Evolutionary conservation across 2,797 vertebrate genomes (phyloP).

Genomic region (Hyperoplus lanceolatus): DNA sequence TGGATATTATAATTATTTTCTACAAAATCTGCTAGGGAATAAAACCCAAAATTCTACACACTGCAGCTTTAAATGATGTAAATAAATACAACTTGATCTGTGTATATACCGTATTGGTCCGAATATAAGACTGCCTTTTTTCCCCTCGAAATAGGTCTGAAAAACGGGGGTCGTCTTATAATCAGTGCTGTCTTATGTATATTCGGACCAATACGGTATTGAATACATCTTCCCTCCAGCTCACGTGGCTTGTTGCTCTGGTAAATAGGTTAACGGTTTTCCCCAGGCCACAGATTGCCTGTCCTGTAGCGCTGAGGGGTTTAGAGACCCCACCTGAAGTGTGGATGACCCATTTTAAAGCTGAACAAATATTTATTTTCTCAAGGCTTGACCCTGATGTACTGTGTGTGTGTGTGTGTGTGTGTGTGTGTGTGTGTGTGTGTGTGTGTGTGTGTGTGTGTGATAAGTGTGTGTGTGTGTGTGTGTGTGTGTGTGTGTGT

Average conservation of each 20-base stretch:
- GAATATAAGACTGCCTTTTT: too few species aligned
- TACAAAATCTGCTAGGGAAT: too few species aligned
- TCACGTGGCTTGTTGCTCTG: background rate
- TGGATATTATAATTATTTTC: too few species aligned
- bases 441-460: too few species aligned
- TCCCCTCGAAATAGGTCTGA: too few species aligned
- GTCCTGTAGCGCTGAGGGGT: slow-evolving; percentile 12
- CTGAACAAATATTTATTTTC: slow-evolving; percentile 11
- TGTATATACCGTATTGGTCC: too few species aligned
- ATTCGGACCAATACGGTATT: background rate
- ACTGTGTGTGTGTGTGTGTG: slow-evolving; percentile 20
- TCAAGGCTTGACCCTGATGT: background rate
- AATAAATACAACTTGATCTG: too few species aligned
- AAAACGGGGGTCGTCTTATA: background rate
- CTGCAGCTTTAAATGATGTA: too few species aligned
- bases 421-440: too few species aligned
- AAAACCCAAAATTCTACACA: too few species aligned
- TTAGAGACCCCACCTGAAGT: slow-evolving; percentile 46
- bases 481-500: too few species aligned
- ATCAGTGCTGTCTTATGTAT: background rate
- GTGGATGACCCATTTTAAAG: slow-evolving; percentile 55
- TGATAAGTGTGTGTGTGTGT: slow-evolving; percentile 12
- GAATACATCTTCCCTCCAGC: background rate
- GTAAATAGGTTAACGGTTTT: slow-evolving; percentile 16
- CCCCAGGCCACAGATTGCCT: slow-evolving; percentile 16